A percentile compares a stretch with the other conserved stretches of the same genome.
These are phyloP conservation scores for Aphidoletes aphidimyza DNA, from an alignment of 2,888 invertebrate genomes.

Conservation along the genomic window DNA sequence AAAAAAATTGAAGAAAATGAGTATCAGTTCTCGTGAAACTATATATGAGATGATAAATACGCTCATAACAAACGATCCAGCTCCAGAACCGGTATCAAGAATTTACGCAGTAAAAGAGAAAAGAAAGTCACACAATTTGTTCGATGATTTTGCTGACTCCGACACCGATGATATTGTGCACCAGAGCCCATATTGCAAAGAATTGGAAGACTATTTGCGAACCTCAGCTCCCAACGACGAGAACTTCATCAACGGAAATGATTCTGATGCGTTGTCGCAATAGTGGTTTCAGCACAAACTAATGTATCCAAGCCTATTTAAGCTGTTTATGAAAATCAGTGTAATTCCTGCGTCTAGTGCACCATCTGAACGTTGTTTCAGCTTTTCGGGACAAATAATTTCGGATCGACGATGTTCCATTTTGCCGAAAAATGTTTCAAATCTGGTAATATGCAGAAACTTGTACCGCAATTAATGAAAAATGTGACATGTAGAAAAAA, in stretches of 20 bases:
- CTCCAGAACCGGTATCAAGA: background rate
- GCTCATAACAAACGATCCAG: background rate
- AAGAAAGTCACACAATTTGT: background rate
- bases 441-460: background rate
- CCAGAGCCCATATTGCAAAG: background rate
- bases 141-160: background rate
- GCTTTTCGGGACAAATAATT: background rate
- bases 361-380: slow-evolving; percentile 5
- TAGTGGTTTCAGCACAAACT: background rate
- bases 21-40: background rate
- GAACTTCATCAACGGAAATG: background rate
- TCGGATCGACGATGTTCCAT: background rate
- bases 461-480: too few species aligned
- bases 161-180: background rate
- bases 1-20: background rate
- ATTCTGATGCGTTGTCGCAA: background rate
- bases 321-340: background rate
- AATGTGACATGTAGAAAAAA: too few species aligned
- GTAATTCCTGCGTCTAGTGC: background rate
- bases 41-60: background rate
- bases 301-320: background rate
- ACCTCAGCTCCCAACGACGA: background rate
- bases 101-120: background rate
- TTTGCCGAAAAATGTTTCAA: background rate
- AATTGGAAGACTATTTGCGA: background rate